Base-by-base conservation (phyloP, 2,888 invertebrate genomes). In the Agrochola circellaris region DNA sequence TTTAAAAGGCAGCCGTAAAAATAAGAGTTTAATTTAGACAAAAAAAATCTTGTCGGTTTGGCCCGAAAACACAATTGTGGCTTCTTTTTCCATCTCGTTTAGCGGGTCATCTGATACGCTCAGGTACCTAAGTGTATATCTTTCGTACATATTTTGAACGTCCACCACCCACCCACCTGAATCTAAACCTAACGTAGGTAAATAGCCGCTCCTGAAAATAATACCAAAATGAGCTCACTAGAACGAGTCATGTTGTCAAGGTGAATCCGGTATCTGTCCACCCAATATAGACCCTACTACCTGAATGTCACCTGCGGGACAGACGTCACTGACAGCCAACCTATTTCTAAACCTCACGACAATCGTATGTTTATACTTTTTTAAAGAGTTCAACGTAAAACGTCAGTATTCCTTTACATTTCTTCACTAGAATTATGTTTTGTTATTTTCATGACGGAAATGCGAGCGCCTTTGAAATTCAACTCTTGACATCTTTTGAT, bases 401-500 rank as follows among this genome's bases (percentile, higher is more conserved):
- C 58, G 62, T 45, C 38, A 60, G 73, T 75, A 75, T 66, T 74
- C 60, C 45, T 73, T 60, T 62, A 62, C 34, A 82, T 81, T 80
- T 69, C 65, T 77, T 72, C 60, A 26, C 73, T 70, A 51, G 71
- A 86, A 81, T 78, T 68, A 82, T 79, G 67, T 86, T 82, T 83
- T 77, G 77, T 78, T 77, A 84, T 82, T 68, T 77, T 42, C 79
- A 74, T 67, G 75, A 78, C 81, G 85, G 84, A 86, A 88, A 87
- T 82, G 79, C 80, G 85, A 86, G 84, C 81, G 86, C 87, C 91
- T 91, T 91, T 91, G 90, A 90, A 89, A 89, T 89, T 88, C 84
- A 87, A 88, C 90, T 90, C 89, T 89, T 91, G 91, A 90, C 90
- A 87, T 91, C 89, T 86, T 88, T 84, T 85, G 89, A 88, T 89